These are phyloP conservation scores for Pachycephus smyrnensis DNA, from an alignment of 2,888 invertebrate species.

Conservation along the genomic window DNA sequence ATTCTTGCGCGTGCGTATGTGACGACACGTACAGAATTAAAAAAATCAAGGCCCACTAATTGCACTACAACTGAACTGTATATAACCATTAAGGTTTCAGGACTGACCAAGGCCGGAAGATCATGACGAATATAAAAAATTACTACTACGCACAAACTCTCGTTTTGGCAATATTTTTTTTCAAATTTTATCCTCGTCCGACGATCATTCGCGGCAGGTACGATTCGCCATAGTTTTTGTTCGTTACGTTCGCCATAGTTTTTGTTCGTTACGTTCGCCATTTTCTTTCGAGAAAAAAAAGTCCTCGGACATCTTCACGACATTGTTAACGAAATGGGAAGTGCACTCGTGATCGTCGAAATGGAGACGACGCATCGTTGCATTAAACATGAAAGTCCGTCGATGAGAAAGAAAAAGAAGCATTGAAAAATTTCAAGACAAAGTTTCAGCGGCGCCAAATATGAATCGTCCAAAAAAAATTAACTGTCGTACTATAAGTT, in stretches of 20 bases:
- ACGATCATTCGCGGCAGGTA: not conserved
- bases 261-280: not conserved
- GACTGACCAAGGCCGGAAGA: not conserved
- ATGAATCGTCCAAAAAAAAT: not conserved
- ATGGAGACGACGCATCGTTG: not conserved
- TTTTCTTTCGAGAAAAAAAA: not conserved
- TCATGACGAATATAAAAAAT: not conserved
- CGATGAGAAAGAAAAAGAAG: not conserved
- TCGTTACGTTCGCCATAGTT: not conserved
- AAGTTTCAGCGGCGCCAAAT: not conserved
- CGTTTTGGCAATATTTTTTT: not conserved
- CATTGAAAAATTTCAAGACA: not conserved
- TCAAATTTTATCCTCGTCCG: not conserved
- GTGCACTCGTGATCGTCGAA: not conserved
- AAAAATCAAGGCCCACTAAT: conserved; percentile 39
- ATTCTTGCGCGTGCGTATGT: not conserved
- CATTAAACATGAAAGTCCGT: not conserved
- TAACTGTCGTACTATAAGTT: not conserved
- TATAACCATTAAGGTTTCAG: not conserved
- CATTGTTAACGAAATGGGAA: not conserved
- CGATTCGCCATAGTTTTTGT: not conserved
- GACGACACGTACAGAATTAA: not conserved
- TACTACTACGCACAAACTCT: too few species aligned
- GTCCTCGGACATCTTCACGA: not conserved
- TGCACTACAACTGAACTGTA: conserved; percentile 33